Percentiles rank a stretch among this genome's conserved stretches.
phyloP scores from a whole-genome alignment of 1,140 invertebrate genomes.

The Ectropis grisescens region DNA sequence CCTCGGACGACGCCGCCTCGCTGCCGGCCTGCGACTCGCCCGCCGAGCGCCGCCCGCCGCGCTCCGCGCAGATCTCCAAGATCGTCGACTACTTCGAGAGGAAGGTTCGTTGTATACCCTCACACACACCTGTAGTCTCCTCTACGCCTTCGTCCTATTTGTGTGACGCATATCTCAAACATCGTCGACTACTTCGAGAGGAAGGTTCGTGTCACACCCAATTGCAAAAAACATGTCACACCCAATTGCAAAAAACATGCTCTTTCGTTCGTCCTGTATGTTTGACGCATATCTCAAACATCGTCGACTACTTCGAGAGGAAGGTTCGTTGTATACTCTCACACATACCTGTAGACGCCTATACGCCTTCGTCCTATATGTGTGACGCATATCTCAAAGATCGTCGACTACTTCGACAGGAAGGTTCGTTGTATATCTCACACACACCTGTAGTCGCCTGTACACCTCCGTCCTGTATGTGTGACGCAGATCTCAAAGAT shows the following conservation, averaged over 20 bases:
- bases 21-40: slow-evolving; percentile 81
- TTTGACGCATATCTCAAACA: slow-evolving; percentile 83
- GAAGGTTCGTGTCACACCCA: too few species aligned
- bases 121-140: too few species aligned
- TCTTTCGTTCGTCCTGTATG: slow-evolving; percentile 70
- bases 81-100: slow-evolving; percentile 91
- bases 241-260: too few species aligned
- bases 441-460: too few species aligned
- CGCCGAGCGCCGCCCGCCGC: slow-evolving; percentile 74
- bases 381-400: slow-evolving; percentile 86
- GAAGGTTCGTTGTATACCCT: too few species aligned
- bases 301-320: slow-evolving; percentile 90
- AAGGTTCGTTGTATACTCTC: too few species aligned
- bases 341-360: too few species aligned
- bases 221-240: too few species aligned
- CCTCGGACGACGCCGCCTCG: slow-evolving; percentile 87
- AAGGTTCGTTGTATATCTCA: too few species aligned
- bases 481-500: slow-evolving; percentile 86
- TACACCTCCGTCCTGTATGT: slow-evolving; percentile 68
- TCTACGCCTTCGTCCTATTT: too few species aligned
- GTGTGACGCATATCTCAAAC: slow-evolving; percentile 85
- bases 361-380: too few species aligned
- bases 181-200: slow-evolving; percentile 91
- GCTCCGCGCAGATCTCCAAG: slow-evolving; percentile 82
- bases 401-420: slow-evolving; percentile 90